Evolutionary conservation across 2,113 vertebrate genomes (phyloP).

Genomic region (Dipodomys ordii): DNA sequence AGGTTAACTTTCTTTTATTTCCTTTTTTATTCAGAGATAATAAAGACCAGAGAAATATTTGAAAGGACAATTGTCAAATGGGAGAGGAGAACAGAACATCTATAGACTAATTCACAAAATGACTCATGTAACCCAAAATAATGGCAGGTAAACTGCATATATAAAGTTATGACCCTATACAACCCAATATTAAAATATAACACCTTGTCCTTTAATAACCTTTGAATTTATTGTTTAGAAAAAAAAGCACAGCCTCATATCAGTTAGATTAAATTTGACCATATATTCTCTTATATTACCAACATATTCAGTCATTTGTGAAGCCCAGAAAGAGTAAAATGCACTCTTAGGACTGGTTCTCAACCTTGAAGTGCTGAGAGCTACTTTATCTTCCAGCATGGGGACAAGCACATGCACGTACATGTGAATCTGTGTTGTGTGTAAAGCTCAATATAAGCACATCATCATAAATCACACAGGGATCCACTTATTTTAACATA

Average conservation of each 20-base stretch:
- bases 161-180: constrained; percentile 46
- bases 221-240: constrained; percentile 75
- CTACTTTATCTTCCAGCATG: constrained; percentile 66
- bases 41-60: constrained; percentile 7
- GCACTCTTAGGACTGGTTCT: constrained; percentile 73
- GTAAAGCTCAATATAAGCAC: constrained; percentile 31
- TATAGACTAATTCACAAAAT: constrained; percentile 58
- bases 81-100: neutral
- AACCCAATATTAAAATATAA: constrained; percentile 65
- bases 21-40: constrained; percentile 45
- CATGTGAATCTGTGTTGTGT: constrained; percentile 37
- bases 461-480: constrained; percentile 51
- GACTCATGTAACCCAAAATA: constrained; percentile 36
- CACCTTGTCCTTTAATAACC: constrained; percentile 68
- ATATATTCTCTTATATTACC: constrained; percentile 77
- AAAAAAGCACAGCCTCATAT: constrained; percentile 62
- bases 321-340: constrained; percentile 76
- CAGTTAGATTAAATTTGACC: constrained; percentile 71
- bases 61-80: constrained; percentile 46
- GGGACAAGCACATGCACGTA: constrained; percentile 60
- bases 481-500: constrained; percentile 55
- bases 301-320: constrained; percentile 75
- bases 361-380: constrained; percentile 78
- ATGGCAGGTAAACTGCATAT: constrained; percentile 32
- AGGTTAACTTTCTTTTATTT: constrained; percentile 20